These are phyloP conservation scores for Sphecodes monilicornis DNA, from an alignment of 2,888 invertebrate genomes.

Conservation along the genomic window DNA sequence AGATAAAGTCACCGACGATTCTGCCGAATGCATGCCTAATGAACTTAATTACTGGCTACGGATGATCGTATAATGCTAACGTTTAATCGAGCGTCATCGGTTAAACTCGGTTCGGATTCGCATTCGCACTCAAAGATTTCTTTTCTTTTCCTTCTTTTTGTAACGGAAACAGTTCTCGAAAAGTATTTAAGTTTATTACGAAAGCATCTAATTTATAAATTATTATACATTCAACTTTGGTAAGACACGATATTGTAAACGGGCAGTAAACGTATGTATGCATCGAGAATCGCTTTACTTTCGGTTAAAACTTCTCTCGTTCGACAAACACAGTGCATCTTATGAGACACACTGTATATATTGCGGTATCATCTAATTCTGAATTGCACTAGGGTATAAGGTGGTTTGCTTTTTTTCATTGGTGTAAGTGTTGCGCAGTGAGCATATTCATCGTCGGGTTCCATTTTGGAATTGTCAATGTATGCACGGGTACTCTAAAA, in stretches of 20 bases:
- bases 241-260: background rate
- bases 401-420: slow-evolving; percentile 69
- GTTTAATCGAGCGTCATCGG: slow-evolving; percentile 7
- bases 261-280: slow-evolving; percentile 19
- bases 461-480: slow-evolving; percentile 14
- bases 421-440: slow-evolving; percentile 57
- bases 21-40: slow-evolving; percentile 45
- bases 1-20: slow-evolving; percentile 22
- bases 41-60: slow-evolving; percentile 36
- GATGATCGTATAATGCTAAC: slow-evolving; percentile 3
- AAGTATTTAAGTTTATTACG: slow-evolving; percentile 27
- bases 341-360: slow-evolving; percentile 66
- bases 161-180: background rate
- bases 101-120: background rate
- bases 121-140: background rate
- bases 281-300: slow-evolving; percentile 47
- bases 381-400: slow-evolving; percentile 69
- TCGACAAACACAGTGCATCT: slow-evolving; percentile 38
- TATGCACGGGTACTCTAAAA: slow-evolving; percentile 32
- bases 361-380: slow-evolving; percentile 69
- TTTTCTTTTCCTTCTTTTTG: background rate
- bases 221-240: background rate
- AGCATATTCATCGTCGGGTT: slow-evolving; percentile 51
- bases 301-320: slow-evolving; percentile 22
- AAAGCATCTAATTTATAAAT: slow-evolving; percentile 18